Evolutionary conservation across 2,888 invertebrate species (phyloP), one percentile per base, ranked within the genome.

Genomic region (Nomada lathburiana): DNA sequence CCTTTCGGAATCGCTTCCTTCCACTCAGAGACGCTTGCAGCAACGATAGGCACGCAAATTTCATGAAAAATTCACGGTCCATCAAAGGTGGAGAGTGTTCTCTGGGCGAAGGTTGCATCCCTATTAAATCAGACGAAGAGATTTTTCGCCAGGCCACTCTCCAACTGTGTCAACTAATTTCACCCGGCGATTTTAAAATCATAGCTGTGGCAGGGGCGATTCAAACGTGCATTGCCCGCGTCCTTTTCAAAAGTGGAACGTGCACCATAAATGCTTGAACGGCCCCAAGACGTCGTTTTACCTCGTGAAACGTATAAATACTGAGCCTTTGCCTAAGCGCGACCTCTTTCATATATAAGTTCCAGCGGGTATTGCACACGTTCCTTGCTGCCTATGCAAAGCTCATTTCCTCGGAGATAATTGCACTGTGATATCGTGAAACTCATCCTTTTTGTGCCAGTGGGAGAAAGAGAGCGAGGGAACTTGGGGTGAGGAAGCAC

Each of bases 331-430:
- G 86, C 84, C 78, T 76, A 20, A 64, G 84, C 74, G 69, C 86
- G 88, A 88, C 82, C 84, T 88, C 88, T 85, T 88, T 88, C 85
- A 74, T 76, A 78, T 62, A 79, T 63, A 80, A 71, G 68, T 79
- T 79, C 75, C 65, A 47, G 47, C 65, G 63, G 75, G 76, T 85
- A 75, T 84, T 77, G 85, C 78, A 83, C 81, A 85, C 88, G 83
- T 83, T 88, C 84, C 84, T 60, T 50, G 79, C 80, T 78, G 82
- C 85, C 86, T 89, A 85, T 89, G 90, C 86, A 91, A 91, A 91
- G 91, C 90, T 91, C 90, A 90, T 91, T 91, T 91, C 87, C 89
- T 81, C 82, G 79, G 88, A 90, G 89, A 91, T 91, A 91, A 91
- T 91, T 91, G 89, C 89, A 90, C 91, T 85, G 89, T 89, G 91